Conservation (phyloP, 2,113 vertebrate species). For the Parotia lawesii region DNA sequence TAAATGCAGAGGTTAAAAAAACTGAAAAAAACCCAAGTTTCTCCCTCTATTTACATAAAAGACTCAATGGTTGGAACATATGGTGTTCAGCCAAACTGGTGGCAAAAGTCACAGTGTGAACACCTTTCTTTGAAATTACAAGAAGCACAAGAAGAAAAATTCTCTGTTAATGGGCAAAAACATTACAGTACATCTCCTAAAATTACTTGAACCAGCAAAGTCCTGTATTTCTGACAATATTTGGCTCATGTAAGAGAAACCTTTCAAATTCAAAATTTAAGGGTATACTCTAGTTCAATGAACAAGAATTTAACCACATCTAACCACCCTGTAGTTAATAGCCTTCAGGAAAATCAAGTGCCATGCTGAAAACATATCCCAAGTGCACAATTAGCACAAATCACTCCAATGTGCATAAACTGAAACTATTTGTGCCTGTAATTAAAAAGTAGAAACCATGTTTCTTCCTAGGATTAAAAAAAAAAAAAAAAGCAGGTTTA, state of each 20-base stretch:
- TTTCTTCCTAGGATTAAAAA: background rate
- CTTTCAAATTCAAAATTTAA: background rate
- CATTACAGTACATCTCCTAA: background rate
- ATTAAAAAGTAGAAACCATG: background rate
- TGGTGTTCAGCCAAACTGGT: background rate
- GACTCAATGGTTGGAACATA: background rate
- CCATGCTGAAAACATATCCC: background rate
- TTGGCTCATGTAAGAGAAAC: background rate
- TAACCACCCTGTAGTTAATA: background rate
- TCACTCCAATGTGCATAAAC: background rate
- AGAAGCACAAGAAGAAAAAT: background rate
- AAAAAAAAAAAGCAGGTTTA: background rate
- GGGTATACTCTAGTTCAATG: background rate
- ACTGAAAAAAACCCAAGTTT: fast-evolving
- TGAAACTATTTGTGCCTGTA: background rate
- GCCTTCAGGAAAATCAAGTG: background rate
- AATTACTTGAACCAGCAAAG: background rate
- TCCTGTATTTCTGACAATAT: background rate
- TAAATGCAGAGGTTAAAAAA: background rate
- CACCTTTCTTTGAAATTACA: background rate
- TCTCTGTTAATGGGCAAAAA: background rate
- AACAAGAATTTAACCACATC: background rate
- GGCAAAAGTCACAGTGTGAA: background rate
- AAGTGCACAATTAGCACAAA: background rate
- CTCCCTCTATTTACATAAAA: background rate